A percentile compares a stretch with the other conserved stretches of the same genome.
Conservation (phyloP, 2,888 invertebrate genomes). For the Myopa tessellatipennis region DNA sequence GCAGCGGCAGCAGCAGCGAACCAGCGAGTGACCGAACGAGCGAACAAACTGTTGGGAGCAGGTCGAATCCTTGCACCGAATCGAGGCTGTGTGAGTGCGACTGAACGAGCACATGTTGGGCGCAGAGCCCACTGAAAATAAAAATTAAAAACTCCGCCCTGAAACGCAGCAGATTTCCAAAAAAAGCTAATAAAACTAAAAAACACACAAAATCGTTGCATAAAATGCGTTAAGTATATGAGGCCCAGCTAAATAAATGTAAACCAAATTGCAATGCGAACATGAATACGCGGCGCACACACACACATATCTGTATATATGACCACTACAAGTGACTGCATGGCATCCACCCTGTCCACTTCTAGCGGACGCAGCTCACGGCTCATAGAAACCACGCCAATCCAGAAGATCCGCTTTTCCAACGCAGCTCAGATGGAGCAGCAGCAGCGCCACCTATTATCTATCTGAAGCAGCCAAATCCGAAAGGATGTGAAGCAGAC, state of each 20-base stretch:
- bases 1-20: slow-evolving; percentile 18
- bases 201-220: slow-evolving; percentile 38
- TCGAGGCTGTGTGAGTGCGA: slow-evolving; percentile 40
- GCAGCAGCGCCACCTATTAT: too few species aligned
- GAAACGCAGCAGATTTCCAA: slow-evolving; percentile 52
- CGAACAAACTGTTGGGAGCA: slow-evolving; percentile 4
- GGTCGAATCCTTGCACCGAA: slow-evolving; percentile 8
- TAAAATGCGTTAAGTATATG: slow-evolving; percentile 37
- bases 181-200: slow-evolving; percentile 46
- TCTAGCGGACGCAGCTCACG: background rate
- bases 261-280: slow-evolving; percentile 28
- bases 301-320: background rate
- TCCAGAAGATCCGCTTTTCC: background rate
- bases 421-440: background rate
- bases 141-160: slow-evolving; percentile 68
- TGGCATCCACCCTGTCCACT: background rate
- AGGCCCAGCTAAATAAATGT: slow-evolving; percentile 35
- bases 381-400: background rate
- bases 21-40: slow-evolving; percentile 33
- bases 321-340: background rate
- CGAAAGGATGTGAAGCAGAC: too few species aligned
- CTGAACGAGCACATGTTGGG: slow-evolving; percentile 47
- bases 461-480: too few species aligned
- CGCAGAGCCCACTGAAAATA: slow-evolving; percentile 56
- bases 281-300: background rate